Evolutionary conservation across 2,888 invertebrate genomes (phyloP).

Genomic region (Ectemnius lituratus): DNA sequence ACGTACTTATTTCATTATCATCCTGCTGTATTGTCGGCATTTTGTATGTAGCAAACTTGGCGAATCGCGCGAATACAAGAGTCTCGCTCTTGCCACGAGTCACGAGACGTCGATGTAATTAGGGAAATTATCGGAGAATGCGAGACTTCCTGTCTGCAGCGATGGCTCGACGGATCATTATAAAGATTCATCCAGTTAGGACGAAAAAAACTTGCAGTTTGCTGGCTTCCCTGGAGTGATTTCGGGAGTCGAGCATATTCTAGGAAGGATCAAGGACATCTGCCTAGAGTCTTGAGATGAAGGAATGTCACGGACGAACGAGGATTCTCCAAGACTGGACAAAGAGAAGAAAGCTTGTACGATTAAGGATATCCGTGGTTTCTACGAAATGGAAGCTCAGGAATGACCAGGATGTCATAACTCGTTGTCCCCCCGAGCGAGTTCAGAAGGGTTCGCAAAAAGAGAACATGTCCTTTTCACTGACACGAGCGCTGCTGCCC

Average conservation of each 20-base stretch:
- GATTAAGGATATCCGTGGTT: constrained; percentile 35
- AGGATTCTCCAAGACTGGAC: constrained; percentile 19
- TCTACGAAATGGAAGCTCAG: constrained; percentile 40
- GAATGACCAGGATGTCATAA: constrained; percentile 46
- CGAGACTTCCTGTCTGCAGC: constrained; percentile 41
- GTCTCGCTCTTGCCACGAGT: no score
- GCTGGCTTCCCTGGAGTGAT: not conserved
- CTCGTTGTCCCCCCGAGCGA: constrained; percentile 25
- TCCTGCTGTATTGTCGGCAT: no score
- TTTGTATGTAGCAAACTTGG: no score
- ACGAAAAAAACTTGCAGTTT: no score
- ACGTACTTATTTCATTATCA: not conserved
- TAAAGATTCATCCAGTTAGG: no score
- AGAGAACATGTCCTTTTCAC: constrained; percentile 17
- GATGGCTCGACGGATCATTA: no score
- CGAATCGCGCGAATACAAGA: no score
- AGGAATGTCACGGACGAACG: constrained; percentile 50
- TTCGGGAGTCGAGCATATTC: constrained; percentile 40
- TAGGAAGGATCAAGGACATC: constrained; percentile 54
- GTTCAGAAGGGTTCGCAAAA: constrained; percentile 26
- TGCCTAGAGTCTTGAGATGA: constrained; percentile 21
- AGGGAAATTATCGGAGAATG: constrained; percentile 38
- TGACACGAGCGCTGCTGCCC: not conserved
- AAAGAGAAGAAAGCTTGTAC: constrained; percentile 16
- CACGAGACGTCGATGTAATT: constrained; percentile 14